Evolutionary conservation across 1,140 invertebrate genomes (phyloP), one percentile per base, ranked within the genome.

Genomic region (Parasteatoda tepidariorum): DNA sequence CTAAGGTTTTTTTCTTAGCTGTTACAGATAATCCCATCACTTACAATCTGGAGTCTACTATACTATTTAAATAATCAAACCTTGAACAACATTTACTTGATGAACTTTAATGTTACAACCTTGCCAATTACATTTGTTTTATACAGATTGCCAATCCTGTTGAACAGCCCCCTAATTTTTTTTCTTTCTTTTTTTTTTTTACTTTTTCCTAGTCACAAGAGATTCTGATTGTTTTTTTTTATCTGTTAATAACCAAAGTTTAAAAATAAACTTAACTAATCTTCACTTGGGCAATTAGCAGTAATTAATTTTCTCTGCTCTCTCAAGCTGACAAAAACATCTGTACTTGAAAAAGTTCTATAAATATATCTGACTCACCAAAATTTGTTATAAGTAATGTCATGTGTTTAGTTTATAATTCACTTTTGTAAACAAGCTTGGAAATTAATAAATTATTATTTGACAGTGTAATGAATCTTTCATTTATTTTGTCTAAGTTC

Each of bases 361-460:
- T 34, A 15, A 24, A 41, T 38, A 61, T 59, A 22, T 34, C 9
- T 41, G 31, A 13, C 38, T n/a, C 18, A 55, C 57, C 31, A 38
- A 75, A 71, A 48, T 55, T 71, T 41, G n/a, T n/a, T n/a, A n/a
- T n/a, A n/a, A n/a, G 18, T 28, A 59, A 71, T 82, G 78, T 82
- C 67, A 82, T 82, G 67, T 71, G 38, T 82, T 82, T 61, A 82
- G 78, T 82, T 82, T 22, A 59, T 22, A 59, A 54, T 18, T 26
- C 24, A 24, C 71, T 82, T 82, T 24, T 71, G 67, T 70, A 71
- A 70, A 62, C 62, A 48, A 67, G 31, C 55, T 48, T 82, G 24
- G 38, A 68, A 28, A 18, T 28, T 59, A 70, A 57, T 55, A 82
- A 82, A 61, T 31, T 30, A 54, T 64, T 79, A 61, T 82, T 82